Conservation (phyloP, 2,888 invertebrate species). For the Acronicta psi region DNA sequence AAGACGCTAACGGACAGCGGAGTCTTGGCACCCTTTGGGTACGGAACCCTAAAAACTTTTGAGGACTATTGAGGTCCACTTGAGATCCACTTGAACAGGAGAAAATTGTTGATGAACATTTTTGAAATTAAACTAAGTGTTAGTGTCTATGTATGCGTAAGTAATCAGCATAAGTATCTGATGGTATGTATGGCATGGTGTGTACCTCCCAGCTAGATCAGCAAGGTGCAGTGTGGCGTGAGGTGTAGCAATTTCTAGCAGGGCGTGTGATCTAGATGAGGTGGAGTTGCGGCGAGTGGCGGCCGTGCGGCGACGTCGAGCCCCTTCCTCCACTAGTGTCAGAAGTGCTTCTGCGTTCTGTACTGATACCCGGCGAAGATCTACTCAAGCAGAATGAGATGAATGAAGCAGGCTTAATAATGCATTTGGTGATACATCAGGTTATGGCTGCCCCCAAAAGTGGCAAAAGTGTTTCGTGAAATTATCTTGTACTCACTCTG, state of each 20-base stretch:
- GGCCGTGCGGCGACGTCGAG: slow-evolving; percentile 91
- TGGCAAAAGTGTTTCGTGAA: neutral
- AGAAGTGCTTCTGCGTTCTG: slow-evolving; percentile 88
- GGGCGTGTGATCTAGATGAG: slow-evolving; percentile 93
- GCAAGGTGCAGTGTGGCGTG: slow-evolving; percentile 89
- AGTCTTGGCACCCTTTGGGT: too few relatives aligned
- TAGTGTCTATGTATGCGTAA: too few relatives aligned
- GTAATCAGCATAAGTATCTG: too few relatives aligned
- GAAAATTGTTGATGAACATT: too few relatives aligned
- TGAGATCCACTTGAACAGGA: too few relatives aligned
- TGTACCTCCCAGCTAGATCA: slow-evolving; percentile 84
- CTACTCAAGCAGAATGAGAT: slow-evolving; percentile 71
- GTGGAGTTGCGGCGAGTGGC: slow-evolving; percentile 92
- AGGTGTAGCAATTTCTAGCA: slow-evolving; percentile 90
- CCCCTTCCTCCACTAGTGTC: slow-evolving; percentile 89
- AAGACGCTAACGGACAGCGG: too few relatives aligned
- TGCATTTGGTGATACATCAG: neutral
- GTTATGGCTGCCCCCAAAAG: too few relatives aligned
- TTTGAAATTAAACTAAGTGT: too few relatives aligned
- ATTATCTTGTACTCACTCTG: slow-evolving; percentile 90
- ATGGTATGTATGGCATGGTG: too few relatives aligned
- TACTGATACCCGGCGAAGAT: slow-evolving; percentile 90
- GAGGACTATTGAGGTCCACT: too few relatives aligned
- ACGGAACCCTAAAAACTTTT: too few relatives aligned
- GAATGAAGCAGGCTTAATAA: neutral